A percentile compares a stretch with the other conserved stretches of the same genome.
These are phyloP conservation scores for Sinocyclocheilus anshuiensis DNA, from an alignment of 2,113 vertebrate genomes.

Conservation along the genomic window DNA sequence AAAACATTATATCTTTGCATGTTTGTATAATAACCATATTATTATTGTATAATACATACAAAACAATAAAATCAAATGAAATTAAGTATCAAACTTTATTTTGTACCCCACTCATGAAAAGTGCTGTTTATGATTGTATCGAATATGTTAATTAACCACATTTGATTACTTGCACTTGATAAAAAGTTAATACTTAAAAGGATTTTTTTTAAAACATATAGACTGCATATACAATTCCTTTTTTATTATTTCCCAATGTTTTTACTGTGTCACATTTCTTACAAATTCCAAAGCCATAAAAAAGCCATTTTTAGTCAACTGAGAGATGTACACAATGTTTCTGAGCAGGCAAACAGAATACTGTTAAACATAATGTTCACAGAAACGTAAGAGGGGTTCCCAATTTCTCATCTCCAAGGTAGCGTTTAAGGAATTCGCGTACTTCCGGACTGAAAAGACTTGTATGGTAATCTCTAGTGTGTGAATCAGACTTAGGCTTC, in stretches of 20 bases:
- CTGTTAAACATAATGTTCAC: neutral
- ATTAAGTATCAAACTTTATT: too few relatives aligned
- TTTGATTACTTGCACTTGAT: neutral
- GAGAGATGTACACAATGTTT: neutral
- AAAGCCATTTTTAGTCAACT: neutral
- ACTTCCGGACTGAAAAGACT: constrained; percentile 26
- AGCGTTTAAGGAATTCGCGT: neutral
- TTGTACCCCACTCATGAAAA: neutral
- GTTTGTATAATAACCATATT: too few relatives aligned
- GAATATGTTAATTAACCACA: neutral
- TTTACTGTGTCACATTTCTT: neutral
- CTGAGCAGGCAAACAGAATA: neutral
- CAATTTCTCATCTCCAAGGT: neutral
- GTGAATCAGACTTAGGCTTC: neutral
- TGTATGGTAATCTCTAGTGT: constrained; percentile 36
- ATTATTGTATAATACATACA: too few relatives aligned
- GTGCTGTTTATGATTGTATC: neutral
- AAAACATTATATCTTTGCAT: too few relatives aligned
- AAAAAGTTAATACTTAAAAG: neutral
- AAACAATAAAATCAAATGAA: too few relatives aligned
- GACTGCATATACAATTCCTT: neutral
- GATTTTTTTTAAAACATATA: neutral
- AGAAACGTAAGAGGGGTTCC: constrained; percentile 27
- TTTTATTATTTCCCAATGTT: neutral
- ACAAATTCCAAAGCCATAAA: neutral